Evolutionary conservation across 1,140 invertebrate species (phyloP), one percentile per base, ranked within the genome.

Genomic region (Colletes latitarsis): DNA sequence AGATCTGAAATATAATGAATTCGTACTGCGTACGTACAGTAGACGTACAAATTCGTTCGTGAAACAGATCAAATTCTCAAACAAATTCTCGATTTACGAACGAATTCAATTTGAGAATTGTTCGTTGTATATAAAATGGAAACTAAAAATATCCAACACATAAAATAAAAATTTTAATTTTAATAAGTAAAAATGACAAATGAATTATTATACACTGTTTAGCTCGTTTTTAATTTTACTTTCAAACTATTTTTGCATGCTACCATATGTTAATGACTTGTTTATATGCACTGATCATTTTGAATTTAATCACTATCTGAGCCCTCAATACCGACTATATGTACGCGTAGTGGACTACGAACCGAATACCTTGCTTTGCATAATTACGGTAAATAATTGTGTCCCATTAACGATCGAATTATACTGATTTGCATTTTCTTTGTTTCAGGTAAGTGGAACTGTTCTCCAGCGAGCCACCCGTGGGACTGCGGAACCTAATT

Each of bases 361-460:
- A 8, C 17, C 21, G 30, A 39, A 70, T 62, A 30, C 21, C 15
- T 53, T 49, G 39, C 64, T 78, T 14, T 43, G 49, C 19, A 52
- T 64, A 62, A 78, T 49, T 53, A 55, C 63, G 49, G 58, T n/a
- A 64, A 72, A 78, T 78, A 79, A 73, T 46, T 19, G 49, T 9
- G n/a, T 1, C 52, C 5, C 10, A 12, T 46, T 68, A 73, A 55
- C 19, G 57, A 53, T 53, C 60, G 41, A 62, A 73, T 79, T 64
- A 63, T 73, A 79, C 64, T 6, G 49, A 79, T 79, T 79, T 79
- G 60, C 60, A 73, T 79, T 79, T 43, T 52, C 49, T 79, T 79
- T 79, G 77, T 79, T 79, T 46, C 69, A 73, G 77, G 77, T 79
- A 73, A 79, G 77, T 79, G 55, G 70, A 55, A n/a, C 68, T 53